Evolutionary conservation across 2,113 vertebrate species (phyloP), one percentile per base, ranked within the genome.

Genomic region (Melanocharis versteri): DNA sequence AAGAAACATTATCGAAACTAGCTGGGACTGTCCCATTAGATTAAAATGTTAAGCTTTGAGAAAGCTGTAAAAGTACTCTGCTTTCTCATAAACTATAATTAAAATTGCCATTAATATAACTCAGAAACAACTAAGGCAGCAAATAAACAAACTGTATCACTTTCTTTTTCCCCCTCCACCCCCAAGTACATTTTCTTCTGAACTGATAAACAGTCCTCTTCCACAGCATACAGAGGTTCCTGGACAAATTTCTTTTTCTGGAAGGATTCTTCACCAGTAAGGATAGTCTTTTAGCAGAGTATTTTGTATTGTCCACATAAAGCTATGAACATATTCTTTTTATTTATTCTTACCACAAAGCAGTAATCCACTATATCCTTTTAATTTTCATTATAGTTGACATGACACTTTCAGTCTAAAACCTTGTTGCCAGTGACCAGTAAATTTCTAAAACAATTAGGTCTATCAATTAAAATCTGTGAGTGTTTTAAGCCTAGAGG

Each of bases 391-490:
- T 35, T 81, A 91, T 27, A 13, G 31, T 24, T 71, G 76, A 37
- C 24, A 39, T 40, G 18, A 80, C 11, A 39, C 9, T 70, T 92
- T 66, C 60, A 66, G 44, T 77, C 39, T 57, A 84, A 90, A 69
- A 31, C 15, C 22, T 30, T 87, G 12, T 45, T 91, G 8, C 87
- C 75, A 86, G 40, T 77, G 37, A 47, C 35, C 48, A 61, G 64
- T 64, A 85, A 76, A 58, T 95, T 94, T 70, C 81, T 73, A 54
- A 90, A 94, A 77, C 89, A 92, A 69, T 47, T 66, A 65, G 9
- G 54, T 84, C 31, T 81, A 54, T 42, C 33, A 70, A 20, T 92
- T 33, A 81, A 54, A 93, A 79, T 70, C 37, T 60, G 9, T 60
- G 17, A 44, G 9, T 83, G 13, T 83, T 96, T 93, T 79, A 79